These are phyloP conservation scores for Drosophila putrida DNA, from an alignment of 2,888 invertebrate species.

Conservation along the genomic window DNA sequence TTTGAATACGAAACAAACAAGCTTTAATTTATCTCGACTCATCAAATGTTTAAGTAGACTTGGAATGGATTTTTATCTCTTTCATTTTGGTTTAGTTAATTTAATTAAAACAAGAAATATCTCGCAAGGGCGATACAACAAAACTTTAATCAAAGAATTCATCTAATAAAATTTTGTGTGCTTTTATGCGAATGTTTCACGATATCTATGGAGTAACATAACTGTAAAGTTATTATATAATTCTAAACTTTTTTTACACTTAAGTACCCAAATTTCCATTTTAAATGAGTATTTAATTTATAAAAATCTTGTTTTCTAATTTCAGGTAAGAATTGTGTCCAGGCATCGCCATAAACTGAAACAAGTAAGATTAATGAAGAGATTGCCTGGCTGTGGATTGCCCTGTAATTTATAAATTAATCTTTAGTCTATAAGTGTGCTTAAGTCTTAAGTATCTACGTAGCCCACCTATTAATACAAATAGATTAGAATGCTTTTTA, in stretches of 20 bases:
- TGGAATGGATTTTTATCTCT: slow-evolving; percentile 4
- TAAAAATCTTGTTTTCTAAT: slow-evolving; percentile 51
- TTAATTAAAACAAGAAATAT: slow-evolving; percentile 15
- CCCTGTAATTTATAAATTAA: slow-evolving; percentile 5
- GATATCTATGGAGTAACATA: neutral
- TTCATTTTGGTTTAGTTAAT: slow-evolving; percentile 9
- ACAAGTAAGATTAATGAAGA: slow-evolving; percentile 13
- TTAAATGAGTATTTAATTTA: slow-evolving; percentile 17
- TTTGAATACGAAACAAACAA: slow-evolving; percentile 41
- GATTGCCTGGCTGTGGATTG: slow-evolving; percentile 3
- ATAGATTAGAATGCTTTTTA: neutral
- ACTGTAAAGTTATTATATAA: neutral
- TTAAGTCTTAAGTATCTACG: neutral
- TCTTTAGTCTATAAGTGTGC: too few relatives aligned
- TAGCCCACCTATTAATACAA: neutral
- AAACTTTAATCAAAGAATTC: neutral
- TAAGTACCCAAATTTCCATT: slow-evolving; percentile 3
- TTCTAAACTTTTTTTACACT: neutral
- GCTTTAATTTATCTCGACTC: slow-evolving; percentile 50
- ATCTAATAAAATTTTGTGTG: slow-evolving; percentile 12
- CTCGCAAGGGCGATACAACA: slow-evolving; percentile 20
- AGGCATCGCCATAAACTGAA: slow-evolving; percentile 15
- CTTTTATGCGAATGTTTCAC: neutral
- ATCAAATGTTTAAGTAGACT: slow-evolving; percentile 34
- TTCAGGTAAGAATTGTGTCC: slow-evolving; percentile 63